These are phyloP conservation scores for Cerastoderma edule DNA, from an alignment of 2,888 invertebrate species.

Conservation along the genomic window DNA sequence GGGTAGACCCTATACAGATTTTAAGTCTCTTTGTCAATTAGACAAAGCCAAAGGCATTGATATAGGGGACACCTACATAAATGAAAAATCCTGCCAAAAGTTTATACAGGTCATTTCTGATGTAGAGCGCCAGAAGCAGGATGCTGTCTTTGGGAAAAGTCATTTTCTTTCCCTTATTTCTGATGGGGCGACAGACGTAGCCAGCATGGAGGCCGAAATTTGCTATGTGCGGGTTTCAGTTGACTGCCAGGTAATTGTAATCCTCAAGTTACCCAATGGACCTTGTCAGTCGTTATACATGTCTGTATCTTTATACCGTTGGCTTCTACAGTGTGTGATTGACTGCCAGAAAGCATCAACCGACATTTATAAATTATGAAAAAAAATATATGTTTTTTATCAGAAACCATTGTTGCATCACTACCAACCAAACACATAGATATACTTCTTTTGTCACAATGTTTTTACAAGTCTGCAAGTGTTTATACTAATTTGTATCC, in stretches of 20 bases:
- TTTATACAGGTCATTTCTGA: conserved; percentile 19
- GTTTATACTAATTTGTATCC: no score
- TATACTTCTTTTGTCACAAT: no score
- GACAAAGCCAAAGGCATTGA: conserved; percentile 23
- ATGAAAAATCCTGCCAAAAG: conserved; percentile 22
- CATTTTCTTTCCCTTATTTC: conserved; percentile 21
- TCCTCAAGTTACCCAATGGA: no score
- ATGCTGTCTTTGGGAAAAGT: background rate
- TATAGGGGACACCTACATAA: conserved; percentile 7
- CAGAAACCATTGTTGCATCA: no score
- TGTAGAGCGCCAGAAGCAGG: conserved; percentile 4
- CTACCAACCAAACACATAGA: no score
- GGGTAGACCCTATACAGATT: conserved; percentile 18
- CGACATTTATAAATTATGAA: no score
- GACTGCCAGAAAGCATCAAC: no score
- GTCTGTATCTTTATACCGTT: no score
- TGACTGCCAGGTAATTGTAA: conserved; percentile 20
- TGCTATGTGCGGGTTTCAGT: background rate
- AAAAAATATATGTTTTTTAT: no score
- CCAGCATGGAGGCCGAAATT: conserved; percentile 21
- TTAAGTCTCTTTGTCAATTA: conserved; percentile 14
- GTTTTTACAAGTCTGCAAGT: no score
- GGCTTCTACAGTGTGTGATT: no score
- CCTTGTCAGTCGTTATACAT: no score
- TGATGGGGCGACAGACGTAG: conserved; percentile 27